phyloP scores from a whole-genome alignment of 2,797 vertebrate genomes.

The Coreius guichenoti region DNA sequence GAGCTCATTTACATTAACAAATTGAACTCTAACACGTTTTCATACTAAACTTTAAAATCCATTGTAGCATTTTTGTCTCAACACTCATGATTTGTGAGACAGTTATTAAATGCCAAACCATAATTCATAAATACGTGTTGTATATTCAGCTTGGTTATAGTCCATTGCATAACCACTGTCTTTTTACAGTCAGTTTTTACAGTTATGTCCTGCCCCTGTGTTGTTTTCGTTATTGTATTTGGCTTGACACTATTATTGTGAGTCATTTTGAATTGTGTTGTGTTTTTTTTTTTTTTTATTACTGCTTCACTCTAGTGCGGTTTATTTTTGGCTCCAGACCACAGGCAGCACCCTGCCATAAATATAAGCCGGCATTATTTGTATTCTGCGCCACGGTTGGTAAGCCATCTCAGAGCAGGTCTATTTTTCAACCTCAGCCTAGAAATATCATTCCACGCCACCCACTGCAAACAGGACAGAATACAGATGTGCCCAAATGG shows the following conservation, averaged over 20 bases:
- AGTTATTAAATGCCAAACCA: not conserved
- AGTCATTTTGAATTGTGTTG: slow-evolving; percentile 28
- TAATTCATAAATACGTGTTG: not conserved
- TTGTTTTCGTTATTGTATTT: not conserved
- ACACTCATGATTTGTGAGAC: not conserved
- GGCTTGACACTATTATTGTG: not conserved
- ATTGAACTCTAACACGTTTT: not conserved
- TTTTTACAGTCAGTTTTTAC: not conserved
- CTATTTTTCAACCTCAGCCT: slow-evolving; percentile 66
- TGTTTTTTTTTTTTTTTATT: not conserved
- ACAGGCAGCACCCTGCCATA: slow-evolving; percentile 27
- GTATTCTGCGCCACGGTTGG: slow-evolving; percentile 61
- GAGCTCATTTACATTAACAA: not conserved
- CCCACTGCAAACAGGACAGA: slow-evolving; percentile 53
- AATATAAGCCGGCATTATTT: slow-evolving; percentile 57
- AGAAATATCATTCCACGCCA: slow-evolving; percentile 64
- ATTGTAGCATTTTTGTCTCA: not conserved
- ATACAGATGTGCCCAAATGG: slow-evolving; percentile 63
- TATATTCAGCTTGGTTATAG: not conserved
- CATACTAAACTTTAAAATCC: not conserved
- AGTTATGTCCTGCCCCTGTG: not conserved
- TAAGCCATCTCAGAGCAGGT: slow-evolving; percentile 62
- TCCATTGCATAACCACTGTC: too few relatives aligned
- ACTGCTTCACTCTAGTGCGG: not conserved
- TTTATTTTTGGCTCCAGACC: slow-evolving; percentile 49